Conservation (phyloP, 2,113 vertebrate genomes). For the Terrapene triunguis region DNA sequence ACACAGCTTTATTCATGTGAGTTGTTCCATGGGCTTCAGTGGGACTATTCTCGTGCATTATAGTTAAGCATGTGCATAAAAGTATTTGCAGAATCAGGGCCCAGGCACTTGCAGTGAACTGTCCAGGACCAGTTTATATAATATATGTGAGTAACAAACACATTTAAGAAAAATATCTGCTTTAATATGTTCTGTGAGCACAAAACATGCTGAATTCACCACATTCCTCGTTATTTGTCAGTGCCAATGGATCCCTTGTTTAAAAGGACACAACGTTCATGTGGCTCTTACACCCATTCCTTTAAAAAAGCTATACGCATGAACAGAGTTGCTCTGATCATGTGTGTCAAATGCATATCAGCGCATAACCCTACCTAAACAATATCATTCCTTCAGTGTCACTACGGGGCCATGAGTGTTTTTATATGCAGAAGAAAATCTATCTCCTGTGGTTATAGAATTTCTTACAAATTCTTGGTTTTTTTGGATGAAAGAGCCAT, state of each 20-base stretch:
- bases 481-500: conserved; percentile 25
- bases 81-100: neutral
- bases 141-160: neutral
- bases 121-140: neutral
- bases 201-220: neutral
- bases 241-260: neutral
- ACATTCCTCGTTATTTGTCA: neutral
- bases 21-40: neutral
- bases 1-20: neutral
- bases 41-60: neutral
- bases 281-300: neutral
- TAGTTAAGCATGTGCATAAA: neutral
- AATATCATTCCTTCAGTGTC: neutral
- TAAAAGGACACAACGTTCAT: neutral
- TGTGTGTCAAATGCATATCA: conserved; percentile 9
- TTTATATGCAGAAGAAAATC: conserved; percentile 20
- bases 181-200: neutral
- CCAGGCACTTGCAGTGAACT: neutral
- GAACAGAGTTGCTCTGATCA: neutral
- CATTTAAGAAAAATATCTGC: neutral
- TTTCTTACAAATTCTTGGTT: conserved; percentile 1
- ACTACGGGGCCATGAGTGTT: fast-evolving
- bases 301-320: neutral
- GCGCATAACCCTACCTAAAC: conserved; percentile 10
- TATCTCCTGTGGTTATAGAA: neutral